Evolutionary conservation across 2,888 invertebrate species (phyloP).

Genomic region (Cosmorhoe ocellata): DNA sequence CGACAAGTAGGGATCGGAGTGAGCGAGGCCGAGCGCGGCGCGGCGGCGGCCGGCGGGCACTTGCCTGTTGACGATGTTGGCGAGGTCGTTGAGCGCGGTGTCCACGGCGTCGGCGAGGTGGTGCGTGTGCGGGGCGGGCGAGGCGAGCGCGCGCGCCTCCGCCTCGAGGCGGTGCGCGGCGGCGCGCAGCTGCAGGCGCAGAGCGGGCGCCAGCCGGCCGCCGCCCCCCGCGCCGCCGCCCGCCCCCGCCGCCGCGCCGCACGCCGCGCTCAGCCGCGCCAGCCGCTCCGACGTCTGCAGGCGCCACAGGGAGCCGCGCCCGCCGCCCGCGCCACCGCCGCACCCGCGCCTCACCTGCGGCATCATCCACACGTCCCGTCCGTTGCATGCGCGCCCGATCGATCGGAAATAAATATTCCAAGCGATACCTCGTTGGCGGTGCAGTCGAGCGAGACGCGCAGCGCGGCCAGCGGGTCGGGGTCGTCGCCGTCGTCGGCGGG

Average conservation of each 20-base stretch:
- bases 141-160: constrained; percentile 65
- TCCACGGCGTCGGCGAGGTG: constrained; percentile 88
- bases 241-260: constrained; percentile 87
- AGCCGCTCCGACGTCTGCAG: constrained; percentile 78
- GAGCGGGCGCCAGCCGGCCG: constrained; percentile 88
- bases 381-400: no score
- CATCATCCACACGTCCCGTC: constrained; percentile 44
- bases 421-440: constrained; percentile 67
- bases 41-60: neutral
- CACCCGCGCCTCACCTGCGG: constrained; percentile 47
- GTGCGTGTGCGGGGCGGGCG: constrained; percentile 73
- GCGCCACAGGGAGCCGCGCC: constrained; percentile 71
- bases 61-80: constrained; percentile 88
- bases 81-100: constrained; percentile 81
- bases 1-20: no score
- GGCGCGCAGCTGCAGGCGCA: constrained; percentile 74
- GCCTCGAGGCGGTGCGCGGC: constrained; percentile 57
- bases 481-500: constrained; percentile 51
- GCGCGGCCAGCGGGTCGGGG: constrained; percentile 70
- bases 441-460: constrained; percentile 84
- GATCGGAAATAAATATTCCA: no score
- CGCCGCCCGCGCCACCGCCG: constrained; percentile 41
- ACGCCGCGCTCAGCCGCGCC: constrained; percentile 90
- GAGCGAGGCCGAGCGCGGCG: no score
- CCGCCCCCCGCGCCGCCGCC: constrained; percentile 56